Conservation (phyloP, 2,888 invertebrate species). For the Dioctria linearis region DNA sequence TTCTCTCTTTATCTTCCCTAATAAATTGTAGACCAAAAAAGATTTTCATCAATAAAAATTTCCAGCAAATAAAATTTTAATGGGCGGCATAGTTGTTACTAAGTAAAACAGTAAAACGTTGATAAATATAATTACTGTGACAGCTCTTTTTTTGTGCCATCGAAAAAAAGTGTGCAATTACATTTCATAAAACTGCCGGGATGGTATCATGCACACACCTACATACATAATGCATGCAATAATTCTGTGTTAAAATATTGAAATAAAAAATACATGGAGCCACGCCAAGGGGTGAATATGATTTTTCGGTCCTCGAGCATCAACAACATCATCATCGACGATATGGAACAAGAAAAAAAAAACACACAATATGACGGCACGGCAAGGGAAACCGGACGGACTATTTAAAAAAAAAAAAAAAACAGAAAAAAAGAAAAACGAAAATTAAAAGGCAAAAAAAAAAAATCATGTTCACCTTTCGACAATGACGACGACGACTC, state of each 20-base stretch:
- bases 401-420: not conserved
- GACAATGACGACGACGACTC: not conserved
- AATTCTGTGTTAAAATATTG: constrained; percentile 41
- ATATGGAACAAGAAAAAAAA: constrained; percentile 17
- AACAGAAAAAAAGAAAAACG: constrained; percentile 1
- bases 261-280: constrained; percentile 33
- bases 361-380: not conserved
- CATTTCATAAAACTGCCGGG: constrained; percentile 23
- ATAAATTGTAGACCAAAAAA: too few species aligned
- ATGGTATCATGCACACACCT: constrained; percentile 12
- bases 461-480: constrained; percentile 25
- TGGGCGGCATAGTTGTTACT: too few species aligned
- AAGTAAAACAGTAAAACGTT: not conserved
- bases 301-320: constrained; percentile 52
- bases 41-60: too few species aligned
- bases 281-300: constrained; percentile 46
- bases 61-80: too few species aligned
- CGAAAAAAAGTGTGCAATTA: constrained; percentile 32
- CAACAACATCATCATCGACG: constrained; percentile 49
- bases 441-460: not conserved
- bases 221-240: constrained; percentile 37
- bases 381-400: too few species aligned
- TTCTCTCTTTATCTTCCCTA: too few species aligned
- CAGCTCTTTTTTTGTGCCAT: too few species aligned
- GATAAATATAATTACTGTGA: constrained; percentile 14